Evolutionary conservation across 2,797 vertebrate species (phyloP), one percentile per base, ranked within the genome.

Genomic region (Chaunax sp.): DNA sequence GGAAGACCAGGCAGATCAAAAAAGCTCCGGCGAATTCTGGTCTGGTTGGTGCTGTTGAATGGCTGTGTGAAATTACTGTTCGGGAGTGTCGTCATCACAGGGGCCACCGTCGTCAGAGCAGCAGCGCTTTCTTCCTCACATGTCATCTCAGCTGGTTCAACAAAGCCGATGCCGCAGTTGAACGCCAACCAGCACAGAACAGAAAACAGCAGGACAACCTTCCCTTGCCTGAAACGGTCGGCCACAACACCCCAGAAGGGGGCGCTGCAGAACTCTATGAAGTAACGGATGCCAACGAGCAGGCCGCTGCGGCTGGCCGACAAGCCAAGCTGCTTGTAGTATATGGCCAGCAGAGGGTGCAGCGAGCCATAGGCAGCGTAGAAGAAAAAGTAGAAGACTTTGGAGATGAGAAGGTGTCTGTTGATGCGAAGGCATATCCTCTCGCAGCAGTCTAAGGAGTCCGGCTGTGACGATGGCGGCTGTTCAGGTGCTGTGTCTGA

Each of bases 231-330:
- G 86, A 96, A 99, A 72, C 97, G 96, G 89, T 99, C 98, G 0
- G 98, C 97, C 69, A 99, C 95, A 2, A 98, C 93, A 0, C 98
- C 98, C 98, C 98, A 99, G 88, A 99, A 98, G 6, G 98, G 98
- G 51, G 98, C 97, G 59, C 98, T 99, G 90, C 98, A 99, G 85
- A 99, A 99, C 87, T 99, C 98, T 13, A 99, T 99, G 54, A 99
- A 99, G 89, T 99, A 99, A 15, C 97, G 93, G 69, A 99, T 98
- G 46, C 98, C 98, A 5, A 99, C 96, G 1, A 99, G 89, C 49
- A 99, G 91, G 28, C 98, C 98, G 0, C 96, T 96, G 87, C 97
- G 96, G 82, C 94, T 95, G 51, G 97, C 93, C 0, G 94, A 93
- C 95, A 99, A 96, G 18, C 98, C 98, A 51, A 99, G 94, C 88